Conservation (phyloP, 2,113 vertebrate genomes). For the Malurus elegans region DNA sequence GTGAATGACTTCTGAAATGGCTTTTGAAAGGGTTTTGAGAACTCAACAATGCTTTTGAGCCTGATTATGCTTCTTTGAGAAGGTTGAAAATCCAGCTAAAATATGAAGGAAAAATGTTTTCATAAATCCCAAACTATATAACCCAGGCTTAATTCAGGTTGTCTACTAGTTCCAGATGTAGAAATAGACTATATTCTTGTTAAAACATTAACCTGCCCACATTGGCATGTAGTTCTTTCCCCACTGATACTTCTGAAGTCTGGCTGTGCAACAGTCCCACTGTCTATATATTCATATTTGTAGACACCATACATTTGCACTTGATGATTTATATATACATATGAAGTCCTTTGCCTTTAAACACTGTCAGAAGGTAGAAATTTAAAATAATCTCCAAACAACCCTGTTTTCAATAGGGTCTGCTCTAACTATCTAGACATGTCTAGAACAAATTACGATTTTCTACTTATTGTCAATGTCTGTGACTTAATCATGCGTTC, state of each 20-base stretch:
- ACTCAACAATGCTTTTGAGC: not conserved
- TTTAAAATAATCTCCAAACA: not conserved
- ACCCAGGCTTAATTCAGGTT: not conserved
- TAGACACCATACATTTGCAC: not conserved
- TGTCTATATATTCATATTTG: not conserved
- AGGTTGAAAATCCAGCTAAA: not conserved
- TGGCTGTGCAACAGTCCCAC: not conserved
- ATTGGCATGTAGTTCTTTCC: not conserved
- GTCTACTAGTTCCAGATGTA: not conserved
- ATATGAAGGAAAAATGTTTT: not conserved
- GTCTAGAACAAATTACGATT: not conserved
- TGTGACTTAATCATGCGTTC: slow-evolving; percentile 54
- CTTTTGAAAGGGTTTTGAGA: not conserved
- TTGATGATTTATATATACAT: not conserved
- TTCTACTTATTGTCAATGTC: slow-evolving; percentile 56
- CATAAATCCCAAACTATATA: slow-evolving; percentile 1
- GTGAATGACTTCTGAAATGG: not conserved
- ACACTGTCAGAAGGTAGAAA: not conserved
- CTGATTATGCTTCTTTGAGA: not conserved
- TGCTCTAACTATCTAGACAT: slow-evolving; percentile 15
- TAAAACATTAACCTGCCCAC: not conserved
- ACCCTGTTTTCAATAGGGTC: not conserved
- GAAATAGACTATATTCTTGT: not conserved
- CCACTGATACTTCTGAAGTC: not conserved
- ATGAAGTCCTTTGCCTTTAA: not conserved